phyloP scores from a whole-genome alignment of 2,888 invertebrate species.

The Leptinotarsa rubiginosa region DNA sequence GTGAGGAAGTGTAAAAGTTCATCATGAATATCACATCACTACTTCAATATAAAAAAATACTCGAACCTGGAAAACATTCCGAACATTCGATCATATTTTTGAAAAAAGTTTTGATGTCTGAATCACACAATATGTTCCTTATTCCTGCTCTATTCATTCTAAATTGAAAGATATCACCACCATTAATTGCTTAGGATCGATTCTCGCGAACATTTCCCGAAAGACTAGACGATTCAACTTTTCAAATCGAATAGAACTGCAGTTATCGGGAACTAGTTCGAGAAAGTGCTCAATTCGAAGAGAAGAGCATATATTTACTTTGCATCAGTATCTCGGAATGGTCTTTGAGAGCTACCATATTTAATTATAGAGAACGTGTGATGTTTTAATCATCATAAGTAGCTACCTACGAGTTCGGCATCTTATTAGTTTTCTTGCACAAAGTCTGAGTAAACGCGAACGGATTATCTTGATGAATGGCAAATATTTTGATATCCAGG shows the following conservation, averaged over 20 bases:
- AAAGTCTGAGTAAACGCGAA: constrained; percentile 54
- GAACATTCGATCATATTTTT: too few species aligned
- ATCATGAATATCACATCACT: too few species aligned
- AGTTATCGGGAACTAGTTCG: neutral
- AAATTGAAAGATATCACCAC: neutral
- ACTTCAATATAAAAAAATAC: too few species aligned
- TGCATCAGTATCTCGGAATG: constrained; percentile 38
- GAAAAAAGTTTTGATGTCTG: too few species aligned
- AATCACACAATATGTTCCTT: too few species aligned
- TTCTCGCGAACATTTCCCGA: neutral
- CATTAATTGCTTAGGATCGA: neutral
- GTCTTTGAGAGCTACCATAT: constrained; percentile 55
- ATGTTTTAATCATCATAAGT: constrained; percentile 65
- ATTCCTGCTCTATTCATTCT: neutral
- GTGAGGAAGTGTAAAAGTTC: too few species aligned
- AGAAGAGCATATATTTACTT: constrained; percentile 30
- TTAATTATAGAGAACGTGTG: constrained; percentile 63
- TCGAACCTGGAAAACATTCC: too few species aligned
- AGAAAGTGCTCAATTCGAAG: constrained; percentile 8
- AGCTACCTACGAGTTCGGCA: constrained; percentile 59
- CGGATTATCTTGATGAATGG: constrained; percentile 66
- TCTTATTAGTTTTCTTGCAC: constrained; percentile 64
- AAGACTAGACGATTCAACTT: neutral
- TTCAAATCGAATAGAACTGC: constrained; percentile 10
- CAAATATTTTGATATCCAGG: constrained; percentile 61